phyloP scores from a whole-genome alignment of 2,797 vertebrate species.

The Anguilla anguilla region DNA sequence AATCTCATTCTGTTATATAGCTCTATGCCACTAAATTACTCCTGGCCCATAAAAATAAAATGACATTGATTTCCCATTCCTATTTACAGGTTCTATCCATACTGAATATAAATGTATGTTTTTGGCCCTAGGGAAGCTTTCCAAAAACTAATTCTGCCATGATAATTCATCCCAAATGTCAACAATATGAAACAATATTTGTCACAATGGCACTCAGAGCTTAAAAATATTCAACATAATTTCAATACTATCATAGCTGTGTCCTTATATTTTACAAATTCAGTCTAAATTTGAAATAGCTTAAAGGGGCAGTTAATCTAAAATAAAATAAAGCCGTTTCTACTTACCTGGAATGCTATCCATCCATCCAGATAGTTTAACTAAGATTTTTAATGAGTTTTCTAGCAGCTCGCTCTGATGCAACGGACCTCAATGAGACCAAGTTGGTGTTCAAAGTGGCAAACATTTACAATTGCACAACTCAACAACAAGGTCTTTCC shows the following conservation, averaged over 20 bases:
- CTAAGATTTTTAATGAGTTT: too few species aligned
- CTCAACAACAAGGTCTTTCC: background rate
- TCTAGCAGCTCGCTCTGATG: too few species aligned
- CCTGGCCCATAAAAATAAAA: background rate
- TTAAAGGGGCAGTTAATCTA: background rate
- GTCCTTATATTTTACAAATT: background rate
- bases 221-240: background rate
- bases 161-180: background rate
- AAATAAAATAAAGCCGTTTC: too few species aligned
- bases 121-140: background rate
- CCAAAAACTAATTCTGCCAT: background rate
- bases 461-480: background rate
- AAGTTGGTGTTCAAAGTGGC: too few species aligned
- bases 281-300: background rate
- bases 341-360: too few species aligned
- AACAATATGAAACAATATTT: slow-evolving; percentile 1
- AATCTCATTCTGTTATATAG: slow-evolving; percentile 6
- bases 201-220: background rate
- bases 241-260: background rate
- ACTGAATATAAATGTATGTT: slow-evolving; percentile 15
- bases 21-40: slow-evolving; percentile 8
- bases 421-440: too few species aligned
- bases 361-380: too few species aligned
- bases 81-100: slow-evolving; percentile 15
- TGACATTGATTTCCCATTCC: background rate